These are phyloP conservation scores for Episyrphus balteatus DNA, from an alignment of 1,140 invertebrate genomes.

Conservation along the genomic window DNA sequence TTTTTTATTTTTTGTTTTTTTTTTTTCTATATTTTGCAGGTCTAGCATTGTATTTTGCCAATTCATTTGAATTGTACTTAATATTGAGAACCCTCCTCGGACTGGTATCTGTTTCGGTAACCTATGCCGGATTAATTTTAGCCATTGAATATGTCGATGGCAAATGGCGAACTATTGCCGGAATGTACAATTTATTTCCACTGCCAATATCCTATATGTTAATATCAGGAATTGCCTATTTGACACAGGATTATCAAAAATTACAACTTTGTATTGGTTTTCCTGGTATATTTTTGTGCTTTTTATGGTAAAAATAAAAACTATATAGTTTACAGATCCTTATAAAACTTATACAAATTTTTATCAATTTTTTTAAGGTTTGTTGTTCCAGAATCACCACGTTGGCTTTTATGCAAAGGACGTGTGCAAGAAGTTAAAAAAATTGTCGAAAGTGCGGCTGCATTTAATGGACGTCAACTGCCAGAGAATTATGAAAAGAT, in stretches of 20 bases:
- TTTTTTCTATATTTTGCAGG: constrained; percentile 28
- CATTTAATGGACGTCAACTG: constrained; percentile 47
- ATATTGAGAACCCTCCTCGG: constrained; percentile 50
- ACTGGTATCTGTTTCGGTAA: constrained; percentile 58
- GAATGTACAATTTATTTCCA: constrained; percentile 61
- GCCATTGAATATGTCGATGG: constrained; percentile 61
- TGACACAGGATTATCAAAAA: constrained; percentile 58
- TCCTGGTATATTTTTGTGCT: constrained; percentile 53
- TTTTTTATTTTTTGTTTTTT: no score
- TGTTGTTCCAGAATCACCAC: constrained; percentile 71
- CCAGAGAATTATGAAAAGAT: constrained; percentile 51
- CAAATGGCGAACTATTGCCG: constrained; percentile 59
- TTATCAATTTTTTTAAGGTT: constrained; percentile 42
- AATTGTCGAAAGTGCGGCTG: constrained; percentile 57
- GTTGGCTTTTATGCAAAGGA: constrained; percentile 69
- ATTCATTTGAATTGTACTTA: constrained; percentile 53
- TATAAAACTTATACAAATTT: no score
- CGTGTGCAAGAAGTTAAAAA: constrained; percentile 53
- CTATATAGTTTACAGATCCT: no score
- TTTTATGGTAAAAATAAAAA: constrained; percentile 46
- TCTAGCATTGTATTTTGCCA: constrained; percentile 47
- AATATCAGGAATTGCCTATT: constrained; percentile 57
- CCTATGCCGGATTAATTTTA: constrained; percentile 60
- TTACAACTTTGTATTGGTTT: constrained; percentile 60
- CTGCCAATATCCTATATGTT: constrained; percentile 59